Percentiles rank a stretch among this genome's conserved stretches.
phyloP scores from a whole-genome alignment of 2,113 vertebrate species.

The Fregata magnificens region DNA sequence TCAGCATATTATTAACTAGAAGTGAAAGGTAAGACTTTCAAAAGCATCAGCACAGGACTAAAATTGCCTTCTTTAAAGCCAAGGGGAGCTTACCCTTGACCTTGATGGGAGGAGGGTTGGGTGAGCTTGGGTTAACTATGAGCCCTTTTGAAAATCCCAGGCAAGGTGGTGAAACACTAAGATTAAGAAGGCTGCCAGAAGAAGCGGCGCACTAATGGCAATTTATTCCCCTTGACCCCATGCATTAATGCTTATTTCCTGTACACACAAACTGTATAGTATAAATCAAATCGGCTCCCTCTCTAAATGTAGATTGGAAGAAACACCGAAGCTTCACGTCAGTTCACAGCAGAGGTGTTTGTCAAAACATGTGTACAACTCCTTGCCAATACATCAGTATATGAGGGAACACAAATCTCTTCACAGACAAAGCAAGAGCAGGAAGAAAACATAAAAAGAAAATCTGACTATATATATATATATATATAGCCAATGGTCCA shows the following conservation, averaged over 20 bases:
- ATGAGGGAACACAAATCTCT: neutral
- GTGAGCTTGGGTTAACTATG: neutral
- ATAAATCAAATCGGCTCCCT: constrained; percentile 17
- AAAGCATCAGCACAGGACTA: neutral
- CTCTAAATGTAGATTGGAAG: neutral
- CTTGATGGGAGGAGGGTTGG: neutral
- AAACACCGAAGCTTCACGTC: neutral
- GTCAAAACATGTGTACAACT: neutral
- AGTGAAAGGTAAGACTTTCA: constrained; percentile 4
- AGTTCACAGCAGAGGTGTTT: neutral
- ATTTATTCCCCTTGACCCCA: neutral
- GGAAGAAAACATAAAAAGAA: neutral
- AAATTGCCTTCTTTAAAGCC: neutral
- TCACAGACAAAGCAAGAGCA: neutral
- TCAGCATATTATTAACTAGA: neutral
- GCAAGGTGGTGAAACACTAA: constrained; percentile 32
- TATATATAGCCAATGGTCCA: too few relatives aligned
- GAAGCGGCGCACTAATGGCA: neutral
- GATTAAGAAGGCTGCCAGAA: constrained; percentile 32
- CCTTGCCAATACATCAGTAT: neutral
- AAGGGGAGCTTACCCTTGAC: neutral
- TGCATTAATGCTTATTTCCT: constrained; percentile 35
- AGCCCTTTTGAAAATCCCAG: neutral
- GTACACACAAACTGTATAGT: neutral
- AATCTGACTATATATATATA: too few relatives aligned